Percentiles rank a stretch among this genome's conserved stretches.
Conservation (phyloP, 2,888 invertebrate species). For the Drosophila eohydei region DNA sequence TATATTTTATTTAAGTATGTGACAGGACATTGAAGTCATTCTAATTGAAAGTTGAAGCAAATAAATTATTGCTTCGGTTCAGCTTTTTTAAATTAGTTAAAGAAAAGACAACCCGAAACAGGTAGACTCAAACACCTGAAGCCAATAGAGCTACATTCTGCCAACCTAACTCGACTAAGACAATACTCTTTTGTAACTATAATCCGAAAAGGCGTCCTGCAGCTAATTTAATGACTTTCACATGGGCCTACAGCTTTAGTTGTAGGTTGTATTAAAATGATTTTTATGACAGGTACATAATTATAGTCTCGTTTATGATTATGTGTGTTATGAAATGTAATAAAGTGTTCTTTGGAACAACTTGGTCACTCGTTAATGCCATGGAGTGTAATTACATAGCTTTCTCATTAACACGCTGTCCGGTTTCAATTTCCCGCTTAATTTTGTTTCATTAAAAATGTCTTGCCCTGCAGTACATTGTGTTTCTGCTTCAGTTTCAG, state of each 20-base stretch:
- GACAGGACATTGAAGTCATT: background rate
- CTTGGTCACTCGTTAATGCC: slow-evolving; percentile 53
- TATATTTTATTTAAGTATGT: background rate
- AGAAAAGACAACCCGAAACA: too few relatives aligned
- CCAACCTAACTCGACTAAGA: background rate
- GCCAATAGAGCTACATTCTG: background rate
- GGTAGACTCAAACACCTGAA: background rate
- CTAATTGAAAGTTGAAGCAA: too few relatives aligned
- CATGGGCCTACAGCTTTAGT: background rate
- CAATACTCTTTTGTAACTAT: background rate
- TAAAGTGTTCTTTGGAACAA: slow-evolving; percentile 47
- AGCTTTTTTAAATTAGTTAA: too few relatives aligned
- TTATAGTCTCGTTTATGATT: slow-evolving; percentile 32
- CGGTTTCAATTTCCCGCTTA: slow-evolving; percentile 78
- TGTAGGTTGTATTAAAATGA: background rate
- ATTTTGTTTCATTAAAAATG: slow-evolving; percentile 73
- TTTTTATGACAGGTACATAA: slow-evolving; percentile 10
- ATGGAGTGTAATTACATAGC: slow-evolving; percentile 52
- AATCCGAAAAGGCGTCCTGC: background rate
- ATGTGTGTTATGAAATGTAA: slow-evolving; percentile 50
- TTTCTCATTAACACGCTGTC: slow-evolving; percentile 73
- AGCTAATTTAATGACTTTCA: background rate
- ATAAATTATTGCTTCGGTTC: too few relatives aligned
- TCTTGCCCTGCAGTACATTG: slow-evolving; percentile 38
- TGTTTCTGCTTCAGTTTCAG: slow-evolving; percentile 47